phyloP scores from a whole-genome alignment of 1,140 invertebrate genomes.

The Lasioglossum baleicum region DNA sequence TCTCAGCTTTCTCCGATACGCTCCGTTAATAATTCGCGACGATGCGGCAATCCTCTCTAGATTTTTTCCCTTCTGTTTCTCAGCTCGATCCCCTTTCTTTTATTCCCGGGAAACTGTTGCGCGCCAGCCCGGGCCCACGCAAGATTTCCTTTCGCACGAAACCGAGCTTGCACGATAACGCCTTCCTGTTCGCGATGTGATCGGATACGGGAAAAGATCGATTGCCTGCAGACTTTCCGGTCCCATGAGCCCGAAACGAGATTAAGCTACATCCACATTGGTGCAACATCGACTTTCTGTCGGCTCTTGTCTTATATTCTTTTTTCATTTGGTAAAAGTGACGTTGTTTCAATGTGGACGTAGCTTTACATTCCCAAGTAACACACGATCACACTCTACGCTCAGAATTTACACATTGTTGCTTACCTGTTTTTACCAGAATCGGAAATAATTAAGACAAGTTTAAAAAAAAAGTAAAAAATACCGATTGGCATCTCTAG shows the following conservation, averaged over 20 bases:
- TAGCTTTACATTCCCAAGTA: no score
- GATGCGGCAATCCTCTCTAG: conserved; percentile 59
- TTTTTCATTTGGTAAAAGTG: no score
- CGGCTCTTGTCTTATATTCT: no score
- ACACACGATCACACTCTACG: no score
- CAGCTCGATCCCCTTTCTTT: conserved; percentile 55
- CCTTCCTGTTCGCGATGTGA: not conserved
- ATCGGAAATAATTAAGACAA: no score
- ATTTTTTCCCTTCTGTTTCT: conserved; percentile 42
- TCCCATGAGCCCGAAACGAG: not conserved
- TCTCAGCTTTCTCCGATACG: conserved; percentile 76
- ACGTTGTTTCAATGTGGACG: no score
- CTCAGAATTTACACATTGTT: no score
- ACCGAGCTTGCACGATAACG: conserved; percentile 37
- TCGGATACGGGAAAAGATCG: not conserved
- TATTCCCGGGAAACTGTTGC: conserved; percentile 61
- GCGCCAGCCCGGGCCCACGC: conserved; percentile 50
- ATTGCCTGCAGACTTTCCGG: not conserved
- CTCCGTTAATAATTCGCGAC: conserved; percentile 74
- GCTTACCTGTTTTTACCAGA: no score
- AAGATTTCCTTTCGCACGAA: conserved; percentile 70
- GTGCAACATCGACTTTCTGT: no score
- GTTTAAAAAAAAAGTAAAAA: no score
- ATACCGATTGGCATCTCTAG: no score
- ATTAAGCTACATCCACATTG: not conserved